Conservation (phyloP, 2,797 vertebrate species). For the Parauchenoglanis punctatus region DNA sequence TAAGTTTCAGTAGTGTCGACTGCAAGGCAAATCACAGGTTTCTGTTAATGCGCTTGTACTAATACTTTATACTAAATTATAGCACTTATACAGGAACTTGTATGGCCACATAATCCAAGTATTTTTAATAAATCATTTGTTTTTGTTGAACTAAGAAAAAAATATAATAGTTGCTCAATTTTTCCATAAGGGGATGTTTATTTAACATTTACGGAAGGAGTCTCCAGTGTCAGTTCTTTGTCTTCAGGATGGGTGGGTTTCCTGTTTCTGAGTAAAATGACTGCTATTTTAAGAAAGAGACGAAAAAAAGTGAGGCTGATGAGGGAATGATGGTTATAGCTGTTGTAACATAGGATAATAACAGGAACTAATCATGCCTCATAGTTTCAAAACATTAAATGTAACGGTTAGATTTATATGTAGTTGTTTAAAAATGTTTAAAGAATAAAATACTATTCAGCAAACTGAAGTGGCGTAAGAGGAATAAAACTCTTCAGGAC, state of each 20-base stretch:
- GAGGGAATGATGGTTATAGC: too few relatives aligned
- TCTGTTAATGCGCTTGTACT: not conserved
- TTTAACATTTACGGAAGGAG: too few relatives aligned
- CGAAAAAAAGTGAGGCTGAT: too few relatives aligned
- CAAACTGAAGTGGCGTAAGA: not conserved
- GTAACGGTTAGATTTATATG: not conserved
- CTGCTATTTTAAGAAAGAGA: too few relatives aligned
- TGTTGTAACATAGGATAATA: too few relatives aligned
- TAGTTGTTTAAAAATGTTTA: not conserved
- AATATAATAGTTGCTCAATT: not conserved
- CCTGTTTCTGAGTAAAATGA: too few relatives aligned
- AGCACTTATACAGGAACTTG: not conserved
- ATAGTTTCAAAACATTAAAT: not conserved
- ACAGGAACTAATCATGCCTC: too few relatives aligned
- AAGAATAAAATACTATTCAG: not conserved
- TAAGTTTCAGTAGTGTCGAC: not conserved
- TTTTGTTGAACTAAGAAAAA: not conserved
- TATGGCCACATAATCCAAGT: not conserved
- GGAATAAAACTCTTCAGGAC: not conserved
- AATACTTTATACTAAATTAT: not conserved
- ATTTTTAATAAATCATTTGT: not conserved
- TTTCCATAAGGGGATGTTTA: not conserved
- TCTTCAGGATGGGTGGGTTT: too few relatives aligned
- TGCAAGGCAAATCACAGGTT: constrained; percentile 1
- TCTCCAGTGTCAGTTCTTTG: too few relatives aligned